phyloP scores from a whole-genome alignment of 64 coral and sea anemone genomes.

The Dendronephthya gigantea region DNA sequence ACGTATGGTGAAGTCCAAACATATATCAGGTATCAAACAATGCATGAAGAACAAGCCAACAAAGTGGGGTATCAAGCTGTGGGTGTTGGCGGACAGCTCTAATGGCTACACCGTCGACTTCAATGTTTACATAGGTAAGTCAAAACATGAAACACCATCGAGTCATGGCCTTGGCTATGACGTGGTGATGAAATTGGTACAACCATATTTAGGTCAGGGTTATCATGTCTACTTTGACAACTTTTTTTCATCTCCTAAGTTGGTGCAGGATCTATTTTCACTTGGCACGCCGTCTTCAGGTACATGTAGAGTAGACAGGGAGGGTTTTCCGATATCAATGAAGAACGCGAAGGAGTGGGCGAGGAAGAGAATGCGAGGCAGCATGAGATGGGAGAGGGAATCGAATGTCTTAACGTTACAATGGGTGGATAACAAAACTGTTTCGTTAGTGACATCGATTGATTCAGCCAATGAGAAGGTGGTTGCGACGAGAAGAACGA shows the following conservation, averaged over 20 bases:
- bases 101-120: neutral
- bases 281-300: neutral
- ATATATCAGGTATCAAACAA: conserved; percentile 41
- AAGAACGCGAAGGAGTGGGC: neutral
- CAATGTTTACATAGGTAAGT: neutral
- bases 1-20: conserved; percentile 46
- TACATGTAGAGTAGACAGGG: neutral
- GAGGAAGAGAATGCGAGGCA: neutral
- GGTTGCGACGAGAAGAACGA: neutral
- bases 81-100: neutral
- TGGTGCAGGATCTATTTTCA: neutral
- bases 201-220: neutral
- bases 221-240: conserved; percentile 2
- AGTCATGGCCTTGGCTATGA: neutral
- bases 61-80: neutral
- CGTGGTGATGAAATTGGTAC: neutral
- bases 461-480: neutral
- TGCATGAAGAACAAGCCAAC: conserved; percentile 27
- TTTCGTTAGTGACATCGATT: conserved; percentile 9
- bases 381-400: neutral
- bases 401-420: neutral
- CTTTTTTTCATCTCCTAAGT: neutral
- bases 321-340: neutral
- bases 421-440: conserved; percentile 22
- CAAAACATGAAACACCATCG: no score